Conservation (phyloP, 1,140 invertebrate genomes). For the Leguminivora glycinivorella region DNA sequence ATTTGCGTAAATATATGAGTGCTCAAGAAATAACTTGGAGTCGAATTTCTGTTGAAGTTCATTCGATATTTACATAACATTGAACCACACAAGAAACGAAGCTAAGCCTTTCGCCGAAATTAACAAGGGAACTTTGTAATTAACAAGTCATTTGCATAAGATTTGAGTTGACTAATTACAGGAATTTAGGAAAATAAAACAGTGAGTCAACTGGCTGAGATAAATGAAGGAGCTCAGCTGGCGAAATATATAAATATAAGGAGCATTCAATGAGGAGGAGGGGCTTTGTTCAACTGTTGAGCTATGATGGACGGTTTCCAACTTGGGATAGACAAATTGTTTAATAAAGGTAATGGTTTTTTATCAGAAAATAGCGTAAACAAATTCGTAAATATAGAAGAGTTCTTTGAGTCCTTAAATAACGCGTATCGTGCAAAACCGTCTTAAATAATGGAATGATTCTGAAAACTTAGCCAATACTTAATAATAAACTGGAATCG, state of each 20-base stretch:
- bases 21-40: not conserved
- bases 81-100: slow-evolving; percentile 27
- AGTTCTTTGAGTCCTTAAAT: too few relatives aligned
- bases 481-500: too few relatives aligned
- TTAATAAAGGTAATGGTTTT: too few relatives aligned
- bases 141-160: slow-evolving; percentile 39
- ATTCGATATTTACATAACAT: not conserved
- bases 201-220: slow-evolving; percentile 19
- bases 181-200: slow-evolving; percentile 32
- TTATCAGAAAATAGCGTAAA: too few relatives aligned
- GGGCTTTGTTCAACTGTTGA: not conserved
- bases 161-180: slow-evolving; percentile 39
- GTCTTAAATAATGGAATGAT: too few relatives aligned
- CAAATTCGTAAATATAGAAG: too few relatives aligned
- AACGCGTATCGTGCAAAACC: too few relatives aligned
- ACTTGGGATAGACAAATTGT: too few relatives aligned
- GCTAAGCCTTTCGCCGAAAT: slow-evolving; percentile 36
- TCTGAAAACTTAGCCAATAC: too few relatives aligned
- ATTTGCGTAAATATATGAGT: too few relatives aligned
- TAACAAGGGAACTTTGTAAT: slow-evolving; percentile 37
- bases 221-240: slow-evolving; percentile 15
- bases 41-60: not conserved
- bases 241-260: not conserved
- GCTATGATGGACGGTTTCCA: too few relatives aligned
- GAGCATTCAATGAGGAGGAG: not conserved